A percentile compares a stretch with the other conserved stretches of the same genome.
Conservation (phyloP, 2,797 vertebrate genomes). For the Amblyraja radiata region DNA sequence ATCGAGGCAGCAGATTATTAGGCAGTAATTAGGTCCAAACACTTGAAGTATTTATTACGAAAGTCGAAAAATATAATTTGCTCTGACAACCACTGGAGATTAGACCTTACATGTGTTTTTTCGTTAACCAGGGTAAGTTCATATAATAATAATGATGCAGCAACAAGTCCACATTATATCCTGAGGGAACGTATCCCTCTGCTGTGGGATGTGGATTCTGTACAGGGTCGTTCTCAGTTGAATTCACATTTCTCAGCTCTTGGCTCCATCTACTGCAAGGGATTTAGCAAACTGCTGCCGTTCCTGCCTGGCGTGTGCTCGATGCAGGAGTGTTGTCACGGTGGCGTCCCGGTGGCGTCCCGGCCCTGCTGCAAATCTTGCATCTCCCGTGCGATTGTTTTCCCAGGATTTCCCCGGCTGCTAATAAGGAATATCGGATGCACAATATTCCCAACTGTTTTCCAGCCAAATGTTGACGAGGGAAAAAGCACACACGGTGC, state of each 20-base stretch:
- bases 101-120: background rate
- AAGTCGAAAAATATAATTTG: background rate
- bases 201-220: background rate
- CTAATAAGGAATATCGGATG: background rate
- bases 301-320: background rate
- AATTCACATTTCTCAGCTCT: slow-evolving; percentile 20
- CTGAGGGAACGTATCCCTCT: background rate
- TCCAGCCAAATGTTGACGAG: background rate
- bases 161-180: background rate
- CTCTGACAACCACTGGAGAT: slow-evolving; percentile 8
- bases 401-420: background rate
- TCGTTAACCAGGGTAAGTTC: background rate
- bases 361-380: background rate
- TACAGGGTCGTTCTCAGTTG: background rate
- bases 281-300: slow-evolving; percentile 5
- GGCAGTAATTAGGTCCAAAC: slow-evolving; percentile 1
- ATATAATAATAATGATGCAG: background rate
- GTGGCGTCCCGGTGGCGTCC: background rate
- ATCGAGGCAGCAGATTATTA: background rate
- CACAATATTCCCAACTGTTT: slow-evolving; percentile 20
- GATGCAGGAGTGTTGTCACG: background rate
- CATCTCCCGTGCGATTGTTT: background rate
- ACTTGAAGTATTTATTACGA: slow-evolving; percentile 5
- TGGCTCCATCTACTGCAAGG: slow-evolving; percentile 25
- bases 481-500: background rate